Percentiles rank a stretch among this genome's conserved stretches.
Evolutionary conservation across 2,113 vertebrate species (phyloP).

Genomic region (Clarias batrachus): DNA sequence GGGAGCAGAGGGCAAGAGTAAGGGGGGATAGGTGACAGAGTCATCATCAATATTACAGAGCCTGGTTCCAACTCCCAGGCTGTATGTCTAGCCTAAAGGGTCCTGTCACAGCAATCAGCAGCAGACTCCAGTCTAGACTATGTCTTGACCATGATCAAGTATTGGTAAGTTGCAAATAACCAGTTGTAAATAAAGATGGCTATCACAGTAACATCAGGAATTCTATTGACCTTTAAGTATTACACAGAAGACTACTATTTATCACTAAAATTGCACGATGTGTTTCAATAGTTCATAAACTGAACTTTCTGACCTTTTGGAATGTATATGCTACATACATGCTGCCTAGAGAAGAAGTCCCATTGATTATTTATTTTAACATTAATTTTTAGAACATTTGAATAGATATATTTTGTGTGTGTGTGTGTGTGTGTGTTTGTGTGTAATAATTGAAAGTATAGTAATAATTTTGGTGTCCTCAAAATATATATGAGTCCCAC

Average conservation of each 20-base stretch:
- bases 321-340: background rate
- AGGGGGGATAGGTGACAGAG: background rate
- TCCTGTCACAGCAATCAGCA: slow-evolving; percentile 7
- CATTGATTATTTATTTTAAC: background rate
- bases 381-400: background rate
- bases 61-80: slow-evolving; percentile 35
- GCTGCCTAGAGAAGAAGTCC: background rate
- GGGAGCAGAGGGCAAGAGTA: too few species aligned
- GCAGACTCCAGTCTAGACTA: slow-evolving; percentile 13
- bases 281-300: background rate
- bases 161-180: slow-evolving; percentile 11
- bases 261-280: background rate
- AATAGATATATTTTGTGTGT: too few species aligned
- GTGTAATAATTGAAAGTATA: background rate
- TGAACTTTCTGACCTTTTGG: background rate
- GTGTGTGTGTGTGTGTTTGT: too few species aligned
- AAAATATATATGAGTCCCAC: background rate
- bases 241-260: background rate
- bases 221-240: background rate
- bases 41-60: slow-evolving; percentile 45
- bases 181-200: slow-evolving; percentile 1
- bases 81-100: slow-evolving; percentile 39
- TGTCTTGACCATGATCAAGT: slow-evolving; percentile 21
- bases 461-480: background rate
- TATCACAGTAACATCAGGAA: background rate